Evolutionary conservation across 1,140 invertebrate genomes (phyloP).

Genomic region (Drosophila miranda): DNA sequence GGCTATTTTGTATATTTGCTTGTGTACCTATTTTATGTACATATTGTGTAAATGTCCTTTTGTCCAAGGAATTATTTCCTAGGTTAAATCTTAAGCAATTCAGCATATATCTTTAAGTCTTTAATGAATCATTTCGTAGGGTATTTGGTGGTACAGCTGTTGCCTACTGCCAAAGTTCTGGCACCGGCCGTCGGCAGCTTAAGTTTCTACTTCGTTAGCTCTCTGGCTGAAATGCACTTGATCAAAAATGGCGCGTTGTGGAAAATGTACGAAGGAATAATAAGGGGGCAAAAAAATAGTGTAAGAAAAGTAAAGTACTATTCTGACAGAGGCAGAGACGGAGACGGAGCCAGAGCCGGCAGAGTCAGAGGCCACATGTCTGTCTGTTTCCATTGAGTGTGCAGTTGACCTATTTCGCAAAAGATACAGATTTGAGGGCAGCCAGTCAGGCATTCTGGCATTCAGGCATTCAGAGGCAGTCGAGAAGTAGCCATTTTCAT

Average conservation of each 20-base stretch:
- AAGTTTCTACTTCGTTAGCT: conserved; percentile 71
- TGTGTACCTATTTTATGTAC: not conserved
- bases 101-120: too few species aligned
- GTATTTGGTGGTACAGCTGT: conserved; percentile 10
- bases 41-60: not conserved
- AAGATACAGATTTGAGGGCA: conserved; percentile 50
- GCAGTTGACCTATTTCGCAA: conserved; percentile 62
- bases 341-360: conserved; percentile 32
- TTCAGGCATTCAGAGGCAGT: conserved; percentile 15
- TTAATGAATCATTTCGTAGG: not conserved
- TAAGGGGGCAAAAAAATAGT: conserved; percentile 14
- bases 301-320: not conserved
- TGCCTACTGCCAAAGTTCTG: conserved; percentile 9
- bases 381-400: conserved; percentile 63
- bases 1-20: too few species aligned
- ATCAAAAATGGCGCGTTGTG: conserved; percentile 64
- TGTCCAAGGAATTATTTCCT: not conserved
- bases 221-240: conserved; percentile 66
- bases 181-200: conserved; percentile 25
- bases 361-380: conserved; percentile 54
- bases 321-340: conserved; percentile 9
- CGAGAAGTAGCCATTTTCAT: conserved; percentile 59
- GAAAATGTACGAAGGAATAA: conserved; percentile 37
- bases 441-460: conserved; percentile 7
- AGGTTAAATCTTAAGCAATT: not conserved